A percentile compares a stretch with the other conserved stretches of the same genome.
phyloP scores from a whole-genome alignment of 2,797 vertebrate genomes.

The Naso thynnoides region DNA sequence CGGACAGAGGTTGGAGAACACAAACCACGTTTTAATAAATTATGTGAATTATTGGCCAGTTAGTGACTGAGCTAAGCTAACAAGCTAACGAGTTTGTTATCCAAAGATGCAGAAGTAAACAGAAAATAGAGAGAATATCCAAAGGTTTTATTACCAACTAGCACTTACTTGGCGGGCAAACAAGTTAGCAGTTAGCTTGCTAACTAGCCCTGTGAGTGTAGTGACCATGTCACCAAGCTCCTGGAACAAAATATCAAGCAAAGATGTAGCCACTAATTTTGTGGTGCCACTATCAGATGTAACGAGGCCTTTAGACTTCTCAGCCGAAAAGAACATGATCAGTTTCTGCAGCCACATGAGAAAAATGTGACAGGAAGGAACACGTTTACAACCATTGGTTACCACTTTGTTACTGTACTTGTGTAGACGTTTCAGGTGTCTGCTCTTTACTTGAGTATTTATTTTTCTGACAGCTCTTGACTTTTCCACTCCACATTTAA shows the following conservation, averaged over 20 bases:
- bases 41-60: neutral
- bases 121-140: neutral
- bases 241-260: neutral
- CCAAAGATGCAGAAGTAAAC: neutral
- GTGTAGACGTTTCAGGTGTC: too few relatives aligned
- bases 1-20: neutral
- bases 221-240: neutral
- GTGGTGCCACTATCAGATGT: neutral
- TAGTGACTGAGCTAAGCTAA: neutral
- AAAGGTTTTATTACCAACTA: neutral
- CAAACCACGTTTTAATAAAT: too few relatives aligned
- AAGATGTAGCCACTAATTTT: neutral
- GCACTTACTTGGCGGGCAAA: too few relatives aligned
- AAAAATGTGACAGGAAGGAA: too few relatives aligned
- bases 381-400: neutral
- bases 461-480: too few relatives aligned
- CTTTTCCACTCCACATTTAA: too few relatives aligned
- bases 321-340: neutral
- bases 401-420: too few relatives aligned
- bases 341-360: neutral
- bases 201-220: too few relatives aligned
- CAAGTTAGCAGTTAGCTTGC: neutral
- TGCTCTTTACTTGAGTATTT: too few relatives aligned
- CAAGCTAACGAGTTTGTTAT: neutral
- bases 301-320: neutral